Evolutionary conservation across 2,113 vertebrate genomes (phyloP), one percentile per base, ranked within the genome.

Genomic region (Gyps fulvus): DNA sequence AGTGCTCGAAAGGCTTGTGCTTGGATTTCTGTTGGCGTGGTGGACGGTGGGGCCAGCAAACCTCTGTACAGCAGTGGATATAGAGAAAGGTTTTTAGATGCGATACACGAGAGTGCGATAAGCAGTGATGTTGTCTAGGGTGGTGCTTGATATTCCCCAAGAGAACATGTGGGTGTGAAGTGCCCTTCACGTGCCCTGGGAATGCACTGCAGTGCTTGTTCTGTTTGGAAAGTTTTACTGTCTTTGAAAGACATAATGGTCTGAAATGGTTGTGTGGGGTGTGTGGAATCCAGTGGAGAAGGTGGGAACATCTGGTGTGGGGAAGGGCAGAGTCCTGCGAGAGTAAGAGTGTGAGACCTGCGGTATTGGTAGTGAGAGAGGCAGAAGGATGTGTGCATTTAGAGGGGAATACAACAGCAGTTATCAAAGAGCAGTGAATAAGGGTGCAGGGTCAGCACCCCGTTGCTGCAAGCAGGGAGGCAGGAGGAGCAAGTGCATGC

Each of bases 331-430:
- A 32, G 57, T 3, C 25, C 71, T 52, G 71, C 36, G 20, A 4
- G 59, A 45, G 32, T 11, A 21, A 16, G 5, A 14, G 25, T 0
- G 14, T 1, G 25, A 36, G 86, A 27, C 43, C 40, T 1, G 1
- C 7, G 2, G 45, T 21, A 2, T 13, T n/a, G 10, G 36, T 4
- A 19, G 47, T 8, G 15, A 36, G 59, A 29, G 87, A 16, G 25
- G 14, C 0, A 13, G 7, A 34, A 16, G 43, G 38, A 9, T 19
- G 10, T 1, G 15, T 29, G 19, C 3, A 0, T 34, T 42, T 4
- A 17, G 61, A 10, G 58, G 50, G 40, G 18, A 43, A 5, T 0
- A 11, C 11, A 15, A 6, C 38, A 22, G 85, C 61, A 27, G 23
- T 21, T n/a, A 23, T 1, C 10, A 10, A 16, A 18, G 31, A 11